Percentiles rank a stretch among this genome's conserved stretches.
Evolutionary conservation across 2,888 invertebrate genomes (phyloP).

Genomic region (Tinea pellionella): DNA sequence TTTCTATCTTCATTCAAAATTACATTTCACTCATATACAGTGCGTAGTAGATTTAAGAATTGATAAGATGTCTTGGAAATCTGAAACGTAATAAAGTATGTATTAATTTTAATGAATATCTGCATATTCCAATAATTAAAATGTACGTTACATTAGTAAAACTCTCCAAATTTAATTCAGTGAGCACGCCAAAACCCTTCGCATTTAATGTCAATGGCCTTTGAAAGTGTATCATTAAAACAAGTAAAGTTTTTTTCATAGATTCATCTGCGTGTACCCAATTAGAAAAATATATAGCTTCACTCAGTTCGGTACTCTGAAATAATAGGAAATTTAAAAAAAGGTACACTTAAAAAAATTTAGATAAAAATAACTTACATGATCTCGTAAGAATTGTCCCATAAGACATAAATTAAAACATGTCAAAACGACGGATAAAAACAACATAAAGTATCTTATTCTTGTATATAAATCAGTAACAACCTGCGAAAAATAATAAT

Average conservation of each 20-base stretch:
- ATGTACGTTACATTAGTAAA: slow-evolving; percentile 45
- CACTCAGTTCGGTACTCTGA: slow-evolving; percentile 40
- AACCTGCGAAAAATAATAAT: slow-evolving; percentile 35
- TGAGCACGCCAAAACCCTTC: slow-evolving; percentile 28
- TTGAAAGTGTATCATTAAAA: slow-evolving; percentile 43
- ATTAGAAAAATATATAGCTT: slow-evolving; percentile 38
- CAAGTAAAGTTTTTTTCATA: slow-evolving; percentile 35
- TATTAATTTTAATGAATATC: background rate
- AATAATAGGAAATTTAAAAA: slow-evolving; percentile 18
- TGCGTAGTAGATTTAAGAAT: slow-evolving; percentile 48
- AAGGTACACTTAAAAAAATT: no score
- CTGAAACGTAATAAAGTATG: slow-evolving; percentile 32
- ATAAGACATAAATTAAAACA: slow-evolving; percentile 44
- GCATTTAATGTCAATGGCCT: slow-evolving; percentile 45
- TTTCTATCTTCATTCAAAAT: no score
- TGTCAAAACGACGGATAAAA: slow-evolving; percentile 37
- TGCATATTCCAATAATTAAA: no score
- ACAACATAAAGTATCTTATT: slow-evolving; percentile 49
- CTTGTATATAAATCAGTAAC: slow-evolving; percentile 41
- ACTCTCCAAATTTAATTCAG: slow-evolving; percentile 47
- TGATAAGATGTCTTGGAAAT: slow-evolving; percentile 51
- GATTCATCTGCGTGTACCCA: slow-evolving; percentile 41
- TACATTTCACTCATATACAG: slow-evolving; percentile 21
- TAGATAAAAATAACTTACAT: slow-evolving; percentile 30
- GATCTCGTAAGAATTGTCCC: slow-evolving; percentile 49